These are phyloP conservation scores for Agriopis marginaria DNA, from an alignment of 2,888 invertebrate genomes.

Conservation along the genomic window DNA sequence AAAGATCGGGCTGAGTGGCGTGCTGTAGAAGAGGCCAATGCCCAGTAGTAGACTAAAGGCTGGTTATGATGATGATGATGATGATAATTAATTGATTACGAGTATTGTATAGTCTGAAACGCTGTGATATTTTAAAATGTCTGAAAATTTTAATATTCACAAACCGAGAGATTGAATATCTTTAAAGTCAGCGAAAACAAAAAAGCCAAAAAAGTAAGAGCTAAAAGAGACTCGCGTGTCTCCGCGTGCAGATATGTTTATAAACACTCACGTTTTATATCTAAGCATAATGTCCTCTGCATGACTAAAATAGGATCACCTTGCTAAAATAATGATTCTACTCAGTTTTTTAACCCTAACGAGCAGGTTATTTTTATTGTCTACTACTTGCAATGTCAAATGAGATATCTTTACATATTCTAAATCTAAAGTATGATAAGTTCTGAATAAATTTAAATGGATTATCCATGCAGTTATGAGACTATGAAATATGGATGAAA, in stretches of 20 bases:
- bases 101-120: no score
- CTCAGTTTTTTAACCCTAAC: slow-evolving; percentile 9
- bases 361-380: slow-evolving; percentile 1
- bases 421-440: slow-evolving; percentile 10
- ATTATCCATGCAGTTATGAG: slow-evolving; percentile 1
- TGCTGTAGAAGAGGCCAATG: no score
- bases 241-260: slow-evolving; percentile 5
- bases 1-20: no score
- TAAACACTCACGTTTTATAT: slow-evolving; percentile 8
- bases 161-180: neutral
- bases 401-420: neutral
- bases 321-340: neutral
- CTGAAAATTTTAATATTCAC: neutral
- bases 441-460: slow-evolving; percentile 22
- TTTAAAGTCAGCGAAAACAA: neutral
- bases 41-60: no score
- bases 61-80: no score
- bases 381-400: slow-evolving; percentile 1
- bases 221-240: slow-evolving; percentile 1
- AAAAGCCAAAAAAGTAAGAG: neutral
- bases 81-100: no score
- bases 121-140: no score
- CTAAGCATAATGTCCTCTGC: slow-evolving; percentile 10
- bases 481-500: slow-evolving; percentile 1
- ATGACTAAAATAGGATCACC: slow-evolving; percentile 12